These are phyloP conservation scores for Orthonyx spaldingii DNA, from an alignment of 2,113 vertebrate species.

Conservation along the genomic window DNA sequence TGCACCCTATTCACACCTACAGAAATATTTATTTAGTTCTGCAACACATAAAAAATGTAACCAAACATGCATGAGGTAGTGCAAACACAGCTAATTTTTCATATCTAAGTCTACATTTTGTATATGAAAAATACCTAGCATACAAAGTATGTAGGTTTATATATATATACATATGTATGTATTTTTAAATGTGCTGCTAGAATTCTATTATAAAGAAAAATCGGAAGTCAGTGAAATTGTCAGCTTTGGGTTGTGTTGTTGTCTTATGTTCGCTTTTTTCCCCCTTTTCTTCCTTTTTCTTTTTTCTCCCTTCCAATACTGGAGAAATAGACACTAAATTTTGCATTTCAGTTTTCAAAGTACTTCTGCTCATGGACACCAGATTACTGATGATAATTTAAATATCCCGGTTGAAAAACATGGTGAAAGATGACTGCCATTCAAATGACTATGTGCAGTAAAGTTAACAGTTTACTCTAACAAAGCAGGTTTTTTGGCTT, in stretches of 20 bases:
- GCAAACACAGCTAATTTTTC: not conserved
- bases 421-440: conserved; percentile 42
- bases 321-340: not conserved
- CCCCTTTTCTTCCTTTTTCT: not conserved
- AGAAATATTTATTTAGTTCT: not conserved
- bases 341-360: conserved; percentile 17
- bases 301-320: not conserved
- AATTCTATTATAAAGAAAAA: not conserved
- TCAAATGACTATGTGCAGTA: not conserved
- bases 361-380: conserved; percentile 50
- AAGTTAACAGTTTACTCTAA: not conserved
- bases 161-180: rapidly evolving
- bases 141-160: not conserved
- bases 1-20: not conserved
- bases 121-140: not conserved
- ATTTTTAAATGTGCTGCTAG: not conserved
- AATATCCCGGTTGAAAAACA: conserved; percentile 41
- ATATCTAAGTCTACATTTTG: not conserved
- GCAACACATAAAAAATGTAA: not conserved
- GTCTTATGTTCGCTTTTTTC: not conserved
- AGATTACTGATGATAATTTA: conserved; percentile 55
- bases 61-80: not conserved
- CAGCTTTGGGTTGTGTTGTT: not conserved
- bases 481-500: not conserved
- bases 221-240: not conserved